A percentile compares a stretch with the other conserved stretches of the same genome.
Conservation (phyloP, 2,113 vertebrate species). For the Trematocara stigmaticum region DNA sequence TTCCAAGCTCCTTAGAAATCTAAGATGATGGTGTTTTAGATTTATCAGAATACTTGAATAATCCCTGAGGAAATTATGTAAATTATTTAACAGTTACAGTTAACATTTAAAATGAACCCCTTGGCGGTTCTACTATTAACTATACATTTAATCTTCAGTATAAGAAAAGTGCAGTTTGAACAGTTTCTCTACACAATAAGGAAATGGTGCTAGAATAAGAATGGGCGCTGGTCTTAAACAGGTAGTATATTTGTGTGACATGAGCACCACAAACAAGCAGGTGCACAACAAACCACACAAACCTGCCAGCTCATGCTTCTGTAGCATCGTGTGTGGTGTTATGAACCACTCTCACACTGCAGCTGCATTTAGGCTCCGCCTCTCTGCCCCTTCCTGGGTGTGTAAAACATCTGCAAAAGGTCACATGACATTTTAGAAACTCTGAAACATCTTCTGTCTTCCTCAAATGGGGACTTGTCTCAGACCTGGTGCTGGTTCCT, state of each 20-base stretch:
- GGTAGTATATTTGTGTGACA: not conserved
- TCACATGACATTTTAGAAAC: not conserved
- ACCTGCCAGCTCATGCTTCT: not conserved
- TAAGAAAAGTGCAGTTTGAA: not conserved
- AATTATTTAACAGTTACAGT: not conserved
- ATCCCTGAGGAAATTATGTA: not conserved
- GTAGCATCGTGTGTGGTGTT: not conserved
- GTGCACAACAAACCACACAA: not conserved
- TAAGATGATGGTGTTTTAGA: not conserved
- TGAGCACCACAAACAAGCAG: not conserved
- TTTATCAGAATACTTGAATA: not conserved
- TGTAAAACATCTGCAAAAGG: not conserved
- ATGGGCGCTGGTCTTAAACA: not conserved
- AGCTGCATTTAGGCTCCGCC: not conserved
- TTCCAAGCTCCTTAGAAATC: not conserved
- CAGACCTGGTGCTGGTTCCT: not conserved
- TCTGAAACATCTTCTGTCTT: not conserved
- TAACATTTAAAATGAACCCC: not conserved
- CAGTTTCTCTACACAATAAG: not conserved
- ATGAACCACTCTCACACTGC: not conserved
- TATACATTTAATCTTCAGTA: not conserved
- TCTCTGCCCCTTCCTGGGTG: not conserved
- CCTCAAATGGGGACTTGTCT: not conserved
- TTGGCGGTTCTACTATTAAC: not conserved
- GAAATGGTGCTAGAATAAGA: not conserved